Conservation (phyloP, 1,140 invertebrate species). For the Muscidifurax raptorellus region DNA sequence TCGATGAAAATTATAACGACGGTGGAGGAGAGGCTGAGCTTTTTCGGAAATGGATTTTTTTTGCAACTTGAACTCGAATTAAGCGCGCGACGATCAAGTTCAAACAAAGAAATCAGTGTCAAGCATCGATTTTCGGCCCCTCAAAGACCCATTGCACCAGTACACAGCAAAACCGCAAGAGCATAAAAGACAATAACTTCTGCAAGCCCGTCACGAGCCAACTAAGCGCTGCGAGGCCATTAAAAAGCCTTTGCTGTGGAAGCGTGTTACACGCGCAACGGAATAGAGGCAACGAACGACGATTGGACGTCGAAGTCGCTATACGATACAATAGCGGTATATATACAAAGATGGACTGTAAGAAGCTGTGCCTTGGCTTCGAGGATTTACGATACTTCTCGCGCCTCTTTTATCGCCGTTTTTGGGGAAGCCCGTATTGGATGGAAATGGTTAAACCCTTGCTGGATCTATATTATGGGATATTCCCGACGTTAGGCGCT, state of each 20-base stretch:
- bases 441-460: not conserved
- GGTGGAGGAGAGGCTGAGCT: not conserved
- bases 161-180: no score
- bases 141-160: no score
- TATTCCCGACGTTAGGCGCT: not conserved
- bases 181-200: not conserved
- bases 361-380: not conserved
- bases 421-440: not conserved
- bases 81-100: no score
- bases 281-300: not conserved
- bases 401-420: conserved; percentile 3
- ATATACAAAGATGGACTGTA: not conserved
- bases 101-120: no score
- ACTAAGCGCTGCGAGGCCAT: conserved; percentile 41
- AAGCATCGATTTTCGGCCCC: not conserved
- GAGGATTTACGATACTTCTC: not conserved
- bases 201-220: not conserved
- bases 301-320: conserved; percentile 1
- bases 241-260: conserved; percentile 25
- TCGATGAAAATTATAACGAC: not conserved
- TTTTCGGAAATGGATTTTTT: no score
- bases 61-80: no score
- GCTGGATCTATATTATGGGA: not conserved
- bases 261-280: not conserved
- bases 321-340: not conserved